phyloP scores from a whole-genome alignment of 2,797 vertebrate species.

The Neomorphus geoffroyi region DNA sequence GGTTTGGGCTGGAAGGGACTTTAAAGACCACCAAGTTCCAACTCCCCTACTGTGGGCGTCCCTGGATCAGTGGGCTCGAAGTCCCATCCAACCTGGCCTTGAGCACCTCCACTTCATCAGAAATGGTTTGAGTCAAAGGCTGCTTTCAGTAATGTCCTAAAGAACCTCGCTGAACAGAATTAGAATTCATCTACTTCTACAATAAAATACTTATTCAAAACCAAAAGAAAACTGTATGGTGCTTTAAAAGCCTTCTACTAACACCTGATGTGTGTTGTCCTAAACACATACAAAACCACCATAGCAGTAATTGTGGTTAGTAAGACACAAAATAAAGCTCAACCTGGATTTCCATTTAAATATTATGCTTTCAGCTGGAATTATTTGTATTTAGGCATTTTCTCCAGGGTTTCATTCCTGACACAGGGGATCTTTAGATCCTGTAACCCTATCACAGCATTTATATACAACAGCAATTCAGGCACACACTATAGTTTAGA shows the following conservation, averaged over 20 bases:
- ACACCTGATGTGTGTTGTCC: not conserved
- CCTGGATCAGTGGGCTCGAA: too few species aligned
- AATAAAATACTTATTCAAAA: not conserved
- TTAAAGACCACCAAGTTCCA: too few species aligned
- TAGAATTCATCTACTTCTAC: not conserved
- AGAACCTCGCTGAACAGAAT: not conserved
- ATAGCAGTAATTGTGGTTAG: not conserved
- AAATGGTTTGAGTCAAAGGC: not conserved
- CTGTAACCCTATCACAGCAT: slow-evolving; percentile 42
- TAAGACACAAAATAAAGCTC: slow-evolving; percentile 42
- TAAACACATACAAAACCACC: not conserved
- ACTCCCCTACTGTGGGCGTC: too few species aligned
- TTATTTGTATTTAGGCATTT: slow-evolving; percentile 63
- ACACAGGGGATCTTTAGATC: slow-evolving; percentile 58
- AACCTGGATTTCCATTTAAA: slow-evolving; percentile 74
- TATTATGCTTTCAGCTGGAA: slow-evolving; percentile 56
- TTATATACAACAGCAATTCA: slow-evolving; percentile 64
- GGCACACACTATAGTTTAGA: slow-evolving; percentile 41
- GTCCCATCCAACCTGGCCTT: too few species aligned
- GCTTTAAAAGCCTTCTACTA: slow-evolving; percentile 13
- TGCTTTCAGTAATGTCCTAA: not conserved
- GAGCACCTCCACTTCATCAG: too few species aligned
- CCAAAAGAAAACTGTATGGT: not conserved
- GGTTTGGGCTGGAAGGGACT: too few species aligned
- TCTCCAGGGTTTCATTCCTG: slow-evolving; percentile 55